Conservation (phyloP, 1,140 invertebrate genomes). For the Plectrocnemia conspersa region DNA sequence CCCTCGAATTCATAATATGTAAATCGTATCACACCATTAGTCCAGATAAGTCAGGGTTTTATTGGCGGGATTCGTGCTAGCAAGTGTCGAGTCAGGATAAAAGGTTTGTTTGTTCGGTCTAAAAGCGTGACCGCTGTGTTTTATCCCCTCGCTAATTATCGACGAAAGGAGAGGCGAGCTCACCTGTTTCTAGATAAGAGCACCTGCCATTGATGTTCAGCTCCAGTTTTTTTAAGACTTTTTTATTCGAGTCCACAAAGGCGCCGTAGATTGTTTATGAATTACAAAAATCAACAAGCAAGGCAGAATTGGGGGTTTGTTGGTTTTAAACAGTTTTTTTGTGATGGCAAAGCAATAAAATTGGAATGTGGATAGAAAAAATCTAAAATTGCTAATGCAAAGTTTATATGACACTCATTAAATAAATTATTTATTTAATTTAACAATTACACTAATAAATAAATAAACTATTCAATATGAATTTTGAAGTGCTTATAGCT, state of each 20-base stretch:
- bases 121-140: conserved; percentile 27
- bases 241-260: conserved; percentile 26
- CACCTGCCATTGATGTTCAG: conserved; percentile 26
- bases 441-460: too few species aligned
- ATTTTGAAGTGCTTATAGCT: too few species aligned
- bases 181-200: conserved; percentile 21
- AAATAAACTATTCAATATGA: too few species aligned
- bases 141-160: conserved; percentile 27
- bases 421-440: too few species aligned
- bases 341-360: too few species aligned
- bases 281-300: conserved; percentile 34
- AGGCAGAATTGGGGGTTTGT: conserved; percentile 8
- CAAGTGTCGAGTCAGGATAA: conserved; percentile 4
- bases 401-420: too few species aligned
- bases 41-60: too few species aligned
- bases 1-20: conserved; percentile 12
- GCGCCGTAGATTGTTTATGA: conserved; percentile 34
- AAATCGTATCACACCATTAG: conserved; percentile 24
- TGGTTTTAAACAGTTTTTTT: conserved; percentile 15
- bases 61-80: too few species aligned
- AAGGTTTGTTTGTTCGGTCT: conserved; percentile 28
- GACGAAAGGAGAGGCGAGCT: conserved; percentile 2
- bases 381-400: too few species aligned
- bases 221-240: conserved; percentile 5
- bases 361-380: too few species aligned